Percentiles rank a stretch among this genome's conserved stretches.
These are phyloP conservation scores for Galendromus occidentalis DNA, from an alignment of 1,140 invertebrate species.

Conservation along the genomic window DNA sequence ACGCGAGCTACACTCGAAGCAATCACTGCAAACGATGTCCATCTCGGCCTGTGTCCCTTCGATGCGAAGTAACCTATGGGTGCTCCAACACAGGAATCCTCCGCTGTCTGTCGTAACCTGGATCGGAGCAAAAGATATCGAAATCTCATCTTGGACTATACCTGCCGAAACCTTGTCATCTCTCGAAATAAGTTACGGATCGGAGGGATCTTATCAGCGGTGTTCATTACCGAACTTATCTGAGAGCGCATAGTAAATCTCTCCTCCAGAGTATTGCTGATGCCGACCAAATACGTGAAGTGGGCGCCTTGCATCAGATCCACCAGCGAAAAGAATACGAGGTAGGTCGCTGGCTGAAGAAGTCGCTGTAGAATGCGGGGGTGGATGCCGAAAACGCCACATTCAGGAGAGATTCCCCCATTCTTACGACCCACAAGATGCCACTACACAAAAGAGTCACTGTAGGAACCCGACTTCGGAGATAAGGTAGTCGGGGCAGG, in stretches of 20 bases:
- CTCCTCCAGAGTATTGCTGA: slow-evolving; percentile 54
- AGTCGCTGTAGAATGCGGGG: background rate
- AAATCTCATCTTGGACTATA: too few relatives aligned
- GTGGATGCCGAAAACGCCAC: too few relatives aligned
- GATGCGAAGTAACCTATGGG: background rate
- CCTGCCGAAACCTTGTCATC: too few relatives aligned
- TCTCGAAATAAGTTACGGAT: background rate
- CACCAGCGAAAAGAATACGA: slow-evolving; percentile 30
- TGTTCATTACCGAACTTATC: slow-evolving; percentile 37
- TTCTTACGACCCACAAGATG: too few relatives aligned
- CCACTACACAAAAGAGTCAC: too few relatives aligned
- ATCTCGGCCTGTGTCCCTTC: slow-evolving; percentile 2
- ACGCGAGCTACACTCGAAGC: background rate
- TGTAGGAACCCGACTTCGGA: too few relatives aligned
- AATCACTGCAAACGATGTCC: background rate
- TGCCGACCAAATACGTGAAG: slow-evolving; percentile 52
- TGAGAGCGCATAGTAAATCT: slow-evolving; percentile 52
- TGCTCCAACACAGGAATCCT: background rate
- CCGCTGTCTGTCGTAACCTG: too few relatives aligned
- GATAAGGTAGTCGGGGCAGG: too few relatives aligned
- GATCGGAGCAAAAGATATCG: too few relatives aligned
- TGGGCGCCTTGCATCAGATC: slow-evolving; percentile 48
- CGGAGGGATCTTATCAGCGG: slow-evolving; percentile 13
- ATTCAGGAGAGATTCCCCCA: too few relatives aligned
- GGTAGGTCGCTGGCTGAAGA: background rate